Percentiles rank a stretch among this genome's conserved stretches.
Conservation (phyloP, 2,888 invertebrate species). For the Ichneumoninae sp. region DNA sequence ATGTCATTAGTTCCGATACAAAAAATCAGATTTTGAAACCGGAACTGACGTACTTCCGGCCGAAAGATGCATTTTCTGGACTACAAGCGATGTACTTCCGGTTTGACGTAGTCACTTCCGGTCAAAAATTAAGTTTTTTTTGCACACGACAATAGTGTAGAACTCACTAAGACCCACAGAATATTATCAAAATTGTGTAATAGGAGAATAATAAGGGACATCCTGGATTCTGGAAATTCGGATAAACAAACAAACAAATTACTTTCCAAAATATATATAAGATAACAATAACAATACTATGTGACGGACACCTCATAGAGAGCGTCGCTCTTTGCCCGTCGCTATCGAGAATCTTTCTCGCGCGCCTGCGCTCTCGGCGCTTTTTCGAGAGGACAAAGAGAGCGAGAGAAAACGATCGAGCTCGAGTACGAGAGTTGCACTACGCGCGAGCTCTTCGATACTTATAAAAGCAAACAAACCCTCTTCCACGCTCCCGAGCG, state of each 20-base stretch:
- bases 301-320: neutral
- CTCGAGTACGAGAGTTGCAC: neutral
- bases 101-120: too few species aligned
- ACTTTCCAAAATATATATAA: neutral
- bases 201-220: neutral
- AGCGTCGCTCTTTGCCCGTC: neutral
- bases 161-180: neutral
- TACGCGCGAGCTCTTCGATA: conserved; percentile 70
- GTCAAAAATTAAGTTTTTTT: neutral
- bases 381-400: conserved; percentile 10
- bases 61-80: too few species aligned
- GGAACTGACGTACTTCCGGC: too few species aligned
- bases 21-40: too few species aligned
- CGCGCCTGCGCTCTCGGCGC: conserved; percentile 6
- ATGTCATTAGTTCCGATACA: too few species aligned
- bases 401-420: neutral
- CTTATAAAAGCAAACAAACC: conserved; percentile 79
- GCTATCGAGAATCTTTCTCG: conserved; percentile 33
- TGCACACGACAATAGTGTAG: neutral
- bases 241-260: neutral
- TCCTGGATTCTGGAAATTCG: neutral
- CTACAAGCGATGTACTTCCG: too few species aligned
- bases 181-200: neutral
- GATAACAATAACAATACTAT: neutral
- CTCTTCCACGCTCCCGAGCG: conserved; percentile 55